Percentiles rank a stretch among this genome's conserved stretches.
phyloP scores from a whole-genome alignment of 2,797 vertebrate species.

The Gadopsis bispinosus region DNA sequence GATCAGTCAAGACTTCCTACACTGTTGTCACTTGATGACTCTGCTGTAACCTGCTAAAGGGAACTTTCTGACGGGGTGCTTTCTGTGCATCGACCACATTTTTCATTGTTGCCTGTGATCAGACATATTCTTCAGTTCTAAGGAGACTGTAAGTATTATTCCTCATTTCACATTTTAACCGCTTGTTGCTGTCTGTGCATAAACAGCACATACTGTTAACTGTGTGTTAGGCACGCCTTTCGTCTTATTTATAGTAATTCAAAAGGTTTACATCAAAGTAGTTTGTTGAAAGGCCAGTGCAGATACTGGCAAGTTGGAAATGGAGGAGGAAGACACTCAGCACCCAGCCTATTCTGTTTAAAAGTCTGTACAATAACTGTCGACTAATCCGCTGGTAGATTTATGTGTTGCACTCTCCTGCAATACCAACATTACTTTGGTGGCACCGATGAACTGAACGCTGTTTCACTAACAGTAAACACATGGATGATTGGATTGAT shows the following conservation, averaged over 20 bases:
- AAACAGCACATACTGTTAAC: neutral
- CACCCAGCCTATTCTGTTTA: neutral
- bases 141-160: constrained; percentile 9
- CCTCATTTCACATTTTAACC: neutral
- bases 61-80: no score
- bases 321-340: no score
- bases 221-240: neutral
- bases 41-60: neutral
- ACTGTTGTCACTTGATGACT: neutral
- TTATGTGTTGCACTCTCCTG: neutral
- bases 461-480: neutral
- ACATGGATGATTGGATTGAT: neutral
- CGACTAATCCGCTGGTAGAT: neutral
- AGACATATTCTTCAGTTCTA: neutral
- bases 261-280: neutral
- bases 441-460: neutral
- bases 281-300: neutral
- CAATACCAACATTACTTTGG: neutral
- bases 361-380: neutral
- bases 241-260: neutral
- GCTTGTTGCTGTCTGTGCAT: neutral
- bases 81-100: neutral
- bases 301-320: neutral
- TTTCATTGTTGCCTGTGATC: neutral
- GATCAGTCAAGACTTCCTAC: neutral